Evolutionary conservation across 2,113 vertebrate genomes (phyloP).

Genomic region (Solea solea): DNA sequence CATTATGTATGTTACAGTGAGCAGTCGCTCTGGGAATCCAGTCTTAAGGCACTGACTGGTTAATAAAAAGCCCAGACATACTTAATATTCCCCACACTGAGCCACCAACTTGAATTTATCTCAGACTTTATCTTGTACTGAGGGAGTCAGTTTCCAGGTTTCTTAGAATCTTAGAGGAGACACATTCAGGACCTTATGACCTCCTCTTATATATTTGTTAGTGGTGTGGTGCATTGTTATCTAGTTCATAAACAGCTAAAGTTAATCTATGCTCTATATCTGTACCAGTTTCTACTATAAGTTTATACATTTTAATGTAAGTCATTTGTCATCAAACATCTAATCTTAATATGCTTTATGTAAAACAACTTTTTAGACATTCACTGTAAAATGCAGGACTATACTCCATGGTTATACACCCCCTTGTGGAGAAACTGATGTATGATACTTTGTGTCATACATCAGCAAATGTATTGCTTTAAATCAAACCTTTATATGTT

Average conservation of each 20-base stretch:
- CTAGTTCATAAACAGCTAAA: not conserved
- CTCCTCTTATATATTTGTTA: not conserved
- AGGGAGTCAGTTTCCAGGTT: not conserved
- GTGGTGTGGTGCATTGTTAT: not conserved
- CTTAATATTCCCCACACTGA: conserved; percentile 61
- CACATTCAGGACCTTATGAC: not conserved
- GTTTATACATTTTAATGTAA: not conserved
- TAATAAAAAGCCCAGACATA: conserved; percentile 71
- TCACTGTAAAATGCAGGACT: not conserved
- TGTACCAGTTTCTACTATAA: not conserved
- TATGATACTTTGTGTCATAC: not conserved
- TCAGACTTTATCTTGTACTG: conserved; percentile 27
- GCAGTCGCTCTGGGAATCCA: conserved; percentile 27
- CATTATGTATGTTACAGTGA: conserved; percentile 28
- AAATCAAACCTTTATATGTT: not conserved
- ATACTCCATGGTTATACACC: conserved; percentile 56
- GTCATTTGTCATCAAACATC: not conserved
- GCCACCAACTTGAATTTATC: conserved; percentile 28
- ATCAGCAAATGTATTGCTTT: not conserved
- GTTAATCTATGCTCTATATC: not conserved
- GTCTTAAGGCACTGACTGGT: conserved; percentile 27
- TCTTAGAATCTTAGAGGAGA: not conserved
- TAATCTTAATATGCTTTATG: not conserved
- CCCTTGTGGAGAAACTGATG: conserved; percentile 73
- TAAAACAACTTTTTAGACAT: conserved; percentile 1